These are phyloP conservation scores for Monarcha castaneiventris DNA, from an alignment of 2,113 vertebrate genomes.

Conservation along the genomic window DNA sequence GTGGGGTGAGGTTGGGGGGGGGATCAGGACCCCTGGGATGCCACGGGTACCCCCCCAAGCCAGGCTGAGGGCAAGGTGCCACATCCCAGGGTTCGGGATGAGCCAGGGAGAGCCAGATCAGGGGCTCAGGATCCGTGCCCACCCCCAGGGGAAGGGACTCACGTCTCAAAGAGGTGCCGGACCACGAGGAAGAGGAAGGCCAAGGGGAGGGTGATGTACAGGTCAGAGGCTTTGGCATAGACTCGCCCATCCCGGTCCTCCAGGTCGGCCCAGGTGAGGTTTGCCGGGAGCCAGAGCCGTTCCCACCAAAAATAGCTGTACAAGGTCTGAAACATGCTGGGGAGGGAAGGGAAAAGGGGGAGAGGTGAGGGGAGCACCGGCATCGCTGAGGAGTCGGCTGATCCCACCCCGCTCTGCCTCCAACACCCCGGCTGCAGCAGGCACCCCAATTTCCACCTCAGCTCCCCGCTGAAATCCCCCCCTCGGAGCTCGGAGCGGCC, in stretches of 20 bases:
- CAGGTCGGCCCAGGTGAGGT: constrained; percentile 91
- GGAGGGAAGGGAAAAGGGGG: neutral
- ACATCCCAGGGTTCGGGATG: rapidly evolving
- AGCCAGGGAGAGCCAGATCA: rapidly evolving
- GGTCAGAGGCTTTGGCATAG: constrained; percentile 85
- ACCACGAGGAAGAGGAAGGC: constrained; percentile 86
- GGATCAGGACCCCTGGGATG: neutral
- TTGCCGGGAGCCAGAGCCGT: constrained; percentile 87
- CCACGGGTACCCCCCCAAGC: neutral
- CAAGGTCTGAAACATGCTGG: constrained; percentile 86
- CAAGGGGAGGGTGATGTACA: constrained; percentile 87
- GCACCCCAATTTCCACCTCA: neutral
- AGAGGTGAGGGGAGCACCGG: neutral
- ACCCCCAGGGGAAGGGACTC: neutral
- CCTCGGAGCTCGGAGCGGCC: rapidly evolving
- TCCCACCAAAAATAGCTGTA: constrained; percentile 94
- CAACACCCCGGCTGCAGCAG: neutral
- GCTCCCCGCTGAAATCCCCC: neutral
- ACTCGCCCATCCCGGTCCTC: constrained; percentile 85
- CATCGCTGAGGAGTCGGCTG: neutral
- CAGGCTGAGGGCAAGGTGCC: neutral
- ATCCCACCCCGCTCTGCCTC: neutral
- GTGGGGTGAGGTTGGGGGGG: no score
- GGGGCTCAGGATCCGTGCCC: neutral
- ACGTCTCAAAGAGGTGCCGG: constrained; percentile 92